These are phyloP conservation scores for Pheosia gnoma DNA, from an alignment of 2,888 invertebrate species.

Conservation along the genomic window DNA sequence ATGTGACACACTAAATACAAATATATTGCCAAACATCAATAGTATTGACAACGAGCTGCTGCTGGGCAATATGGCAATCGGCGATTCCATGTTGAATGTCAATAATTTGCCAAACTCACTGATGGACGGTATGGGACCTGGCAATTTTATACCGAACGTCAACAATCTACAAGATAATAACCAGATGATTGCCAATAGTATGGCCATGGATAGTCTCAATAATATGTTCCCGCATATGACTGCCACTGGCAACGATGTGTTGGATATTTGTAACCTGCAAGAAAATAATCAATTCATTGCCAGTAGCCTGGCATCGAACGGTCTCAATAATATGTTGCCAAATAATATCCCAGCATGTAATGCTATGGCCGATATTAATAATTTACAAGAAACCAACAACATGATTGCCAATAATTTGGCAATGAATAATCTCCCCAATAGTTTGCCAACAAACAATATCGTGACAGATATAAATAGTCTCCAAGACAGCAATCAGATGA, in stretches of 20 bases:
- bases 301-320: background rate
- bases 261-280: background rate
- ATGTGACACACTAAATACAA: background rate
- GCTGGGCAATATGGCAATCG: conserved; percentile 19
- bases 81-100: conserved; percentile 9
- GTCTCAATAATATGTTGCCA: conserved; percentile 16
- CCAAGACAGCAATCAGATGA: conserved; percentile 15
- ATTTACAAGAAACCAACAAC: conserved; percentile 19
- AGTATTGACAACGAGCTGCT: conserved; percentile 23
- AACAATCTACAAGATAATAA: background rate
- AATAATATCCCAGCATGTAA: conserved; percentile 7
- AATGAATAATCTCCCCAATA: conserved; percentile 5
- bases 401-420: conserved; percentile 1
- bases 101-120: background rate
- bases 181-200: background rate
- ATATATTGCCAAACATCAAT: conserved; percentile 6
- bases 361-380: conserved; percentile 17
- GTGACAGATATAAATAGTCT: conserved; percentile 15
- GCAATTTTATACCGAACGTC: conserved; percentile 11
- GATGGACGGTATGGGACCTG: background rate
- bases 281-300: background rate
- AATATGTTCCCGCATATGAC: conserved; percentile 5
- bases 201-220: conserved; percentile 2
- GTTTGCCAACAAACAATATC: conserved; percentile 7
- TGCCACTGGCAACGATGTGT: background rate